Evolutionary conservation across 1,140 invertebrate genomes (phyloP), one percentile per base, ranked within the genome.

Genomic region (Bombus difficillimus): DNA sequence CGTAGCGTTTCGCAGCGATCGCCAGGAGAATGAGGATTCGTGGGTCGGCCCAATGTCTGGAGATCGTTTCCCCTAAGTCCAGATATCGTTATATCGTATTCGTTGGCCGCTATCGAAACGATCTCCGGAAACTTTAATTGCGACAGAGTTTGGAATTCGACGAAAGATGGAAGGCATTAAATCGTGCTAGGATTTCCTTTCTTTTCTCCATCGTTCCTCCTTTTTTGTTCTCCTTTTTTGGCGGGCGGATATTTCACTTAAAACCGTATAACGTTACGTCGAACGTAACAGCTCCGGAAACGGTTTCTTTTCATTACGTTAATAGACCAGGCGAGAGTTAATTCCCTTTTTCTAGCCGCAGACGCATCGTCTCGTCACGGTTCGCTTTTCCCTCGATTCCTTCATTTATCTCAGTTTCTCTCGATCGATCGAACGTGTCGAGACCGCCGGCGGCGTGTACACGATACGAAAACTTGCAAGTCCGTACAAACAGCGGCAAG

Each of bases 51-150:
- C n/a, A 22, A 25, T 39, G 78, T 78, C 76, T 86, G 41, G 64
- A 76, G 73, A 76, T 72, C 71, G 84, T 85, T 85, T 81, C 79
- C n/a, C 62, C n/a, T n/a, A 59, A 68, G 79, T 75, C 84, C 62
- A 74, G 79, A 85, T 81, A 85, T 81, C 77, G 83, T 72, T 81
- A 22, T 10, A 74, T 74, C 77, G 59, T 32, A 22, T 28, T 69
- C 47, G 81, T 22, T 41, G 28, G 1, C 28, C 53, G 68, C 75
- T 79, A 84, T 84, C 83, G 68, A 39, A 71, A 79, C 83, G 32
- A 80, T 80, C 83, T 41, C 66, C 12, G 22, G 53, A 53, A 59
- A 68, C 82, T 71, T 85, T 85, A 80, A 85, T 85, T 85, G 83
- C 83, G 39, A 32, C 76, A 73, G 39, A 53, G n/a, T 32, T 57